Evolutionary conservation across 2,888 invertebrate species (phyloP), one percentile per base, ranked within the genome.

Genomic region (Leistus spinibarbis): DNA sequence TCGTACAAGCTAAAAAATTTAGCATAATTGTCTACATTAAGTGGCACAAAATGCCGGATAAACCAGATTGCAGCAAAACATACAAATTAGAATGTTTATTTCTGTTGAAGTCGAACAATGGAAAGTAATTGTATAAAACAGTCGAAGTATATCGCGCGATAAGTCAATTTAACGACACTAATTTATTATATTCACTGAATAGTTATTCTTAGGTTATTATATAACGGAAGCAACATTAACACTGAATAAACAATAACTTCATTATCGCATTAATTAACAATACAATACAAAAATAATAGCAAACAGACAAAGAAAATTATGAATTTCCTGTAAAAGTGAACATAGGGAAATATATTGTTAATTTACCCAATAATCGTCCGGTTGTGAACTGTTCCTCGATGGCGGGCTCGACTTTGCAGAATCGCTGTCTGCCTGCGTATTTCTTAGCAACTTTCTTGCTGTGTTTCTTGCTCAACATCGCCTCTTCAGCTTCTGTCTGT

Each of bases 321-420:
- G 5, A 62, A 69, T 64, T 69, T 54, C 54, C n/a, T n/a, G n/a
- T n/a, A n/a, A n/a, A 0, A 69, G 17, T 53, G 4, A 7, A 77
- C 7, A 20, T 13, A 60, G 23, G 54, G 65, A 62, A 9, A 62
- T 23, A 13, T 27, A 24, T 23, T 74, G 57, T 64, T 66, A 54
- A 85, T 89, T 86, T 87, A 97, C 98, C 98, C 84, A 98, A 89
- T 81, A 99, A 90, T 86, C 98, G 93, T 82, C 98, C 98, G 82
- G 97, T 95, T 82, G 94, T 92, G 90, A 99, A 99, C 86, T 99
- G 98, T 86, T 99, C 99, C 86, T 98, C 96, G 77, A 99, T 86
- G 67, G 92, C 93, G 78, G 91, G 91, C 84, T 99, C 99, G 78
- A 99, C 97, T 87, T 97, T 97, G 76, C 97, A 95, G 71, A 92